Base-by-base conservation (phyloP, 2,797 vertebrate species). In the Steatocranus sp. region DNA sequence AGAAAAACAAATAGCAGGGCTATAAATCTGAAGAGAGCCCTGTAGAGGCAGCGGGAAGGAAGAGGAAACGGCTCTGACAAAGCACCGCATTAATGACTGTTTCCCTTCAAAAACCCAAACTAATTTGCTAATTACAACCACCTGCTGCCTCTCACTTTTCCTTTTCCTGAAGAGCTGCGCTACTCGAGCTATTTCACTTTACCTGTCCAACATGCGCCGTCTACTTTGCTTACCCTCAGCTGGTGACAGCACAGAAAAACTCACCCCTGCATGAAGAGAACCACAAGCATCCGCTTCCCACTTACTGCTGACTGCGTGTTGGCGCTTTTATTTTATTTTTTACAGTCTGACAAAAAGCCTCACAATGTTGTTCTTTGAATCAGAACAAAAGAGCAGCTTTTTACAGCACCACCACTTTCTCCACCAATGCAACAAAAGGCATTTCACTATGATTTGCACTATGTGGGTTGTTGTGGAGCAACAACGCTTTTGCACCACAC, bases 101-200 rank as follows among this genome's bases (percentile, higher is more conserved):
- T 97, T 97, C 95, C 95, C 96, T 89, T 92, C 92, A 92, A 95
- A 63, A 96, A 96, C 96, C 96, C 96, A 97, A 97, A 96, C 96
- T 97, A 96, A 97, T 97, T 98, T 97, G 95, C 96, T 97, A 97
- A 97, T 97, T 97, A 96, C 94, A 95, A 96, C 97, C 97, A 97
- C 96, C 97, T 97, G 95, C 93, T 90, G 93, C 94, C 93, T 96
- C 95, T 92, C 84, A 90, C 89, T 95, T 95, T 96, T 95, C 95
- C 96, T 95, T 95, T 84, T 78, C 85, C 84, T 95, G 94, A 95
- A 95, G 95, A 94, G 92, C 15, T 18, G 17, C n/a, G 3, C 95
- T 84, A 92, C 96, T 97, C 92, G 93, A 87, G 70, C 92, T 90
- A 94, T 95, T 88, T 95, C 93, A 94, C 95, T 91, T 95, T 93